phyloP scores from a whole-genome alignment of 2,797 vertebrate species.

The Tamandua tetradactyla region DNA sequence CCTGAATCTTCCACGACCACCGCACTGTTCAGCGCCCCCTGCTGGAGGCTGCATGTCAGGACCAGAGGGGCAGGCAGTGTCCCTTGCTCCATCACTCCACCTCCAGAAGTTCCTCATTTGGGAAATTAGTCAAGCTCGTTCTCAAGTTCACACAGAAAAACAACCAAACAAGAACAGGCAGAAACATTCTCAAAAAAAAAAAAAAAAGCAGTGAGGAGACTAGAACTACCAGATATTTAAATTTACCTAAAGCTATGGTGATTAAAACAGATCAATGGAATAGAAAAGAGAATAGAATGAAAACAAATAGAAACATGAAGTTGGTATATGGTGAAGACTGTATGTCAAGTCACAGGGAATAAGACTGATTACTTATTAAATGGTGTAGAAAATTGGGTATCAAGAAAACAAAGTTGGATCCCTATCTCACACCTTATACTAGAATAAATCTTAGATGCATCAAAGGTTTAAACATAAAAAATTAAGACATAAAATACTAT shows the following conservation, averaged over 20 bases:
- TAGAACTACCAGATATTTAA: conserved; percentile 15
- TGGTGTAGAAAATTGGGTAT: neutral
- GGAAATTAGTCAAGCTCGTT: conserved; percentile 24
- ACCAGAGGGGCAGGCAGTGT: neutral
- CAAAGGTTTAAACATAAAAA: neutral
- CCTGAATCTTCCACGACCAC: neutral
- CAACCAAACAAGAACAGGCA: neutral
- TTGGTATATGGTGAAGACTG: neutral
- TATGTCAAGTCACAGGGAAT: neutral
- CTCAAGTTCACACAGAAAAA: conserved; percentile 56
- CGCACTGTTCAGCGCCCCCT: neutral
- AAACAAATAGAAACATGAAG: neutral
- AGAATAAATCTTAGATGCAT: neutral
- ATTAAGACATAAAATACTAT: neutral
- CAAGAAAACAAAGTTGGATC: neutral
- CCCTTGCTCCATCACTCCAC: neutral
- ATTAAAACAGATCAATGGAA: conserved; percentile 9
- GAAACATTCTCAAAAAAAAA: conserved; percentile 24
- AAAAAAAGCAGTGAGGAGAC: conserved; percentile 17
- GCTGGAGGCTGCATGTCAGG: neutral
- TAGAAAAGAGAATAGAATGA: neutral
- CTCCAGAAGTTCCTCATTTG: neutral
- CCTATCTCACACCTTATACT: neutral
- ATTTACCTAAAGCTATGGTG: neutral
- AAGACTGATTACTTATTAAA: neutral